phyloP scores from a whole-genome alignment of 2,888 invertebrate species.

The Heliothis peltigera region DNA sequence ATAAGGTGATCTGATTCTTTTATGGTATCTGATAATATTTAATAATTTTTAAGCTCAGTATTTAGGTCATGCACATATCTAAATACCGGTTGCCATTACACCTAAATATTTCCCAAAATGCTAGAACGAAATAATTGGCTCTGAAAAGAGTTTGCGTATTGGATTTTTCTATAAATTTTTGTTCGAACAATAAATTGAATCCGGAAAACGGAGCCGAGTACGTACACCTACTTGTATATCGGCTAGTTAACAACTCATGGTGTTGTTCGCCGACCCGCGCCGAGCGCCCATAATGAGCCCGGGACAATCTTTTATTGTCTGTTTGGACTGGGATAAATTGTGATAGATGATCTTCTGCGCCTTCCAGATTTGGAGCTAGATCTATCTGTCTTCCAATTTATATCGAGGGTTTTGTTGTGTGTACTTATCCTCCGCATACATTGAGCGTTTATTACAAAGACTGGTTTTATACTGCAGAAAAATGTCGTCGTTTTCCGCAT shows the following conservation, averaged over 20 bases:
- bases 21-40: slow-evolving; percentile 6
- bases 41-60: too few relatives aligned
- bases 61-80: not conserved
- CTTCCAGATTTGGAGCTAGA: slow-evolving; percentile 77
- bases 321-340: slow-evolving; percentile 85
- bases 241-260: slow-evolving; percentile 78
- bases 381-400: slow-evolving; percentile 79
- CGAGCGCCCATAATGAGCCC: slow-evolving; percentile 78
- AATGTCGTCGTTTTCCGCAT: slow-evolving; percentile 79
- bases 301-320: slow-evolving; percentile 85
- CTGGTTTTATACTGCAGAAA: slow-evolving; percentile 70
- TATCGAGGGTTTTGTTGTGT: slow-evolving; percentile 60
- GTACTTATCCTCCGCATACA: slow-evolving; percentile 67
- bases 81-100: slow-evolving; percentile 5
- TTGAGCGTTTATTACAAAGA: slow-evolving; percentile 67
- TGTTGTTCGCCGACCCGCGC: slow-evolving; percentile 58
- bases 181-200: slow-evolving; percentile 11
- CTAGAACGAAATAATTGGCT: slow-evolving; percentile 14
- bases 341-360: slow-evolving; percentile 82
- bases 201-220: not conserved
- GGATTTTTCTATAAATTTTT: slow-evolving; percentile 17
- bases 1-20: slow-evolving; percentile 14
- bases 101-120: slow-evolving; percentile 13
- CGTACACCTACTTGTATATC: slow-evolving; percentile 57
- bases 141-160: slow-evolving; percentile 18